Evolutionary conservation across 2,797 vertebrate genomes (phyloP).

Genomic region (Mormyrus hasselquistii): DNA sequence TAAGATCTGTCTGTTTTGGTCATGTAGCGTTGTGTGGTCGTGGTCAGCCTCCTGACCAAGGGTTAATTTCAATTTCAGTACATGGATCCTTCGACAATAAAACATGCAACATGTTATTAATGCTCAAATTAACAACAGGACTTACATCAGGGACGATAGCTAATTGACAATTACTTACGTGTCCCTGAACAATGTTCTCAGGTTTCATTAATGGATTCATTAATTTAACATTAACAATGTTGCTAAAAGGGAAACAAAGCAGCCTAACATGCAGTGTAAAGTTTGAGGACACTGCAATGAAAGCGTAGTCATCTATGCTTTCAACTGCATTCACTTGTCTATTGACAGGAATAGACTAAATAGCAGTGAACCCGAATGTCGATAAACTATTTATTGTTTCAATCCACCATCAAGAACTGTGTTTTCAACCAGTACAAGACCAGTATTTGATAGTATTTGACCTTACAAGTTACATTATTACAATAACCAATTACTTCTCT

Average conservation of each 20-base stretch:
- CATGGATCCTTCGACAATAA: neutral
- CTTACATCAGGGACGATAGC: neutral
- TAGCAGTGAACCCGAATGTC: neutral
- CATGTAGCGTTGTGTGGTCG: neutral
- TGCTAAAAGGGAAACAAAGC: neutral
- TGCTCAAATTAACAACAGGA: neutral
- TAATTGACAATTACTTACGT: constrained; percentile 9
- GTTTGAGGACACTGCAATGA: neutral
- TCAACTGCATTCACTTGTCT: neutral
- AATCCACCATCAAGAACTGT: neutral
- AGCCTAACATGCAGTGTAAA: no score
- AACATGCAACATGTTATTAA: neutral
- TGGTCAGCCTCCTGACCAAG: neutral
- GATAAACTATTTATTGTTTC: neutral
- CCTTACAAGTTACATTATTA: neutral
- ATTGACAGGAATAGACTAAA: neutral
- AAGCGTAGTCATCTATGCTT: neutral
- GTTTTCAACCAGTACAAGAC: neutral
- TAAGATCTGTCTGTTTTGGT: neutral
- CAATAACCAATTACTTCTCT: neutral
- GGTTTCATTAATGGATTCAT: neutral
- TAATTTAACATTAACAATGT: neutral
- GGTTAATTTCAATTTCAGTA: neutral
- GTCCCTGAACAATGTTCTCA: neutral
- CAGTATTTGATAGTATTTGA: neutral